Conservation (phyloP, 2,888 invertebrate genomes). For the Campopleginae sp. region DNA sequence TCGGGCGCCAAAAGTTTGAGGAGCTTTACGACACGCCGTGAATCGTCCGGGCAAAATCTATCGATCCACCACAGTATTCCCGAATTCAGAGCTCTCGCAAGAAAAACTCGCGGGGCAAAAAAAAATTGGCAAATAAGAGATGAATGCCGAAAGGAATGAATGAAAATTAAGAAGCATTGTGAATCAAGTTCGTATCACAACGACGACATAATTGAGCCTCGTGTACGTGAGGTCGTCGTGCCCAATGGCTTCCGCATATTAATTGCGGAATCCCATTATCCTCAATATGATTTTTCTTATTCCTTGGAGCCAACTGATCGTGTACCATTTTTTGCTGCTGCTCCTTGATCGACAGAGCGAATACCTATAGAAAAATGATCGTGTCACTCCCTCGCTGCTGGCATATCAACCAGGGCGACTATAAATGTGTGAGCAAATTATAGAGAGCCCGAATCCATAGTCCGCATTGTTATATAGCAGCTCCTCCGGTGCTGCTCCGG, state of each 20-base stretch:
- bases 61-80: background rate
- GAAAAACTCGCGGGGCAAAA: background rate
- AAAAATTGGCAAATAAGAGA: background rate
- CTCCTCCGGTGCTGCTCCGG: slow-evolving; percentile 67
- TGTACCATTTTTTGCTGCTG: background rate
- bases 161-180: slow-evolving; percentile 62
- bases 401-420: slow-evolving; percentile 57
- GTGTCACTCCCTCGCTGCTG: background rate
- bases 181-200: slow-evolving; percentile 20
- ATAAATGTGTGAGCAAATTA: slow-evolving; percentile 52
- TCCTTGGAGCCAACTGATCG: background rate
- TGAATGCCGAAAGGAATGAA: slow-evolving; percentile 26
- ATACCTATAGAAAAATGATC: background rate
- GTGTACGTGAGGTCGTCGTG: slow-evolving; percentile 57
- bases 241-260: slow-evolving; percentile 14
- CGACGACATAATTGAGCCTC: slow-evolving; percentile 20
- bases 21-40: background rate
- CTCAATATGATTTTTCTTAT: slow-evolving; percentile 45
- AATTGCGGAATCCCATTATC: slow-evolving; percentile 41
- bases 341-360: slow-evolving; percentile 15
- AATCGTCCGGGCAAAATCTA: background rate
- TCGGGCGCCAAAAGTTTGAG: background rate
- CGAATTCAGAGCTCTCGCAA: background rate
- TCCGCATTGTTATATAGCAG: slow-evolving; percentile 29
- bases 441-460: slow-evolving; percentile 49